Conservation (phyloP, 1,140 invertebrate species). For the Eriocheir sinensis region DNA sequence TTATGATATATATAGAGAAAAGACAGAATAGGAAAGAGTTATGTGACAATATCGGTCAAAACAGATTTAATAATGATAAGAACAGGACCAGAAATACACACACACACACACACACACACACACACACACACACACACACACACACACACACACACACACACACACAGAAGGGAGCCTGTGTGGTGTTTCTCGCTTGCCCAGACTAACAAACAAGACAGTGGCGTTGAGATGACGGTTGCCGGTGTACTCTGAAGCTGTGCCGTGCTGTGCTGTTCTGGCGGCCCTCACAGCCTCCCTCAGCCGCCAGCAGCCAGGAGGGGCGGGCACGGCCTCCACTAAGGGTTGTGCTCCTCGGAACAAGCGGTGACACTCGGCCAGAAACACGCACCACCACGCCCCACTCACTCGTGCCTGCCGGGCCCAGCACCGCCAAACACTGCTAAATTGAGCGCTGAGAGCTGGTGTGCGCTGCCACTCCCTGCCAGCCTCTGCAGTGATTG, state of each 20-base stretch:
- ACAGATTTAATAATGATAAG: no score
- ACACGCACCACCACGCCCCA: background rate
- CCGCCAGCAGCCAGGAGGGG: background rate
- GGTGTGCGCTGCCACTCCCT: background rate
- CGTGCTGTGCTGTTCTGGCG: background rate
- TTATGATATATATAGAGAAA: no score
- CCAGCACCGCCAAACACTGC: background rate
- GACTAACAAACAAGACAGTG: constrained; percentile 11
- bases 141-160: background rate
- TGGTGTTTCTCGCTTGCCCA: constrained; percentile 21
- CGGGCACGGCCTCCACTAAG: background rate
- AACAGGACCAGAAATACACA: no score
- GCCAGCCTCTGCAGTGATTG: background rate
- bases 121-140: constrained; percentile 22
- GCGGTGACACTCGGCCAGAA: background rate
- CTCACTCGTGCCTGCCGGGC: background rate
- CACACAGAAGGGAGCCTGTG: background rate
- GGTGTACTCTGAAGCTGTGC: background rate
- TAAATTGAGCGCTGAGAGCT: background rate
- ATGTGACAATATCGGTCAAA: no score
- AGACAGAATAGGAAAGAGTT: no score
- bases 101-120: constrained; percentile 22
- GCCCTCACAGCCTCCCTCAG: background rate
- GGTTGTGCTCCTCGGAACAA: constrained; percentile 7
- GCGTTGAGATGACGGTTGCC: background rate